Percentiles rank a stretch among this genome's conserved stretches.
Evolutionary conservation across 1,140 invertebrate species (phyloP).

Genomic region (Oppia nitens): DNA sequence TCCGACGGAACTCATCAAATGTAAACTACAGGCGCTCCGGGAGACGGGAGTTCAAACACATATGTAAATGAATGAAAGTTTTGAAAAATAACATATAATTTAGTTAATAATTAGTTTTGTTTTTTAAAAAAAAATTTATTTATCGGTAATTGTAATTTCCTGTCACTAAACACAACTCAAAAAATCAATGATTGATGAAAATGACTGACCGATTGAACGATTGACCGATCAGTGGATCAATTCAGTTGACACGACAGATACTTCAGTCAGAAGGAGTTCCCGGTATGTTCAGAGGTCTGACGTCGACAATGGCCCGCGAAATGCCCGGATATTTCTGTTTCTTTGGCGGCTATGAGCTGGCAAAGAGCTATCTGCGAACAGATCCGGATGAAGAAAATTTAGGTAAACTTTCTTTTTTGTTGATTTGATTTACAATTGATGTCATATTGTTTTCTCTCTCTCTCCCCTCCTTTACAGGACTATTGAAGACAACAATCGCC

Average conservation of each 20-base stretch:
- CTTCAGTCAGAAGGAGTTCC: slow-evolving; percentile 21
- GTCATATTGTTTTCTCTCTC: no score
- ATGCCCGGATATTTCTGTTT: slow-evolving; percentile 73
- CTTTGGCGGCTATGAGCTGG: slow-evolving; percentile 44
- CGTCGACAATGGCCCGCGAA: slow-evolving; percentile 66
- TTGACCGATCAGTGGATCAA: no score
- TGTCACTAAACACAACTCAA: no score
- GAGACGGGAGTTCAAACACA: slow-evolving; percentile 41
- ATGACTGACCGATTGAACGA: no score
- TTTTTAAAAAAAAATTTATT: no score
- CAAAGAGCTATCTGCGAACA: slow-evolving; percentile 38
- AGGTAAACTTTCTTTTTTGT: not conserved
- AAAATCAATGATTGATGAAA: no score
- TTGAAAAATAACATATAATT: not conserved
- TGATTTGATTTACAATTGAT: not conserved
- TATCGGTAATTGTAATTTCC: no score
- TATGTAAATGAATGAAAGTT: not conserved
- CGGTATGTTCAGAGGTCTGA: slow-evolving; percentile 62
- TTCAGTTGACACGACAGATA: no score
- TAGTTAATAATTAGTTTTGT: not conserved
- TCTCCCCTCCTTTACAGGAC: not conserved
- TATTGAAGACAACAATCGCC: slow-evolving; percentile 43
- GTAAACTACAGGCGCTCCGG: slow-evolving; percentile 82
- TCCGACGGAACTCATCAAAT: slow-evolving; percentile 86
- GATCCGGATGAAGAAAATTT: not conserved